phyloP scores from a whole-genome alignment of 2,888 invertebrate genomes.

The Hermaeophaga mercurialis region DNA sequence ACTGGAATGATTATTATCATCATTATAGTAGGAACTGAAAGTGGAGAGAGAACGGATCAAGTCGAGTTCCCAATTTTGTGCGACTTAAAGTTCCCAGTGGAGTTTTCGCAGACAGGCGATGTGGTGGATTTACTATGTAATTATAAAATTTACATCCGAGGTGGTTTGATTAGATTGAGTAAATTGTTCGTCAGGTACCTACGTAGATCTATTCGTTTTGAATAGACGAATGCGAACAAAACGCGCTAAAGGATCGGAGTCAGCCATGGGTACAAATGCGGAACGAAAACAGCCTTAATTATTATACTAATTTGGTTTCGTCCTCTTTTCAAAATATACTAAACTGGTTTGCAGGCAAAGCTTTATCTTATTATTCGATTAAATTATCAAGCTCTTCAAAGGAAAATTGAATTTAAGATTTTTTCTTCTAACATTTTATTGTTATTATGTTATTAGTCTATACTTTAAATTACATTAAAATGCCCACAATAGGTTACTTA shows the following conservation, averaged over 20 bases:
- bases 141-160: conserved; percentile 23
- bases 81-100: conserved; percentile 19
- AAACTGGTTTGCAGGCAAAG: no score
- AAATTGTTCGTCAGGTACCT: conserved; percentile 13
- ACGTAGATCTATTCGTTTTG: conserved; percentile 3
- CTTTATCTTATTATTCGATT: no score
- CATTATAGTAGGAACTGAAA: conserved; percentile 30
- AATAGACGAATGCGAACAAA: conserved; percentile 1
- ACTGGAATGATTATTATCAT: conserved; percentile 46
- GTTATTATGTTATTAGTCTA: no score
- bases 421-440: no score
- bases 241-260: conserved; percentile 1
- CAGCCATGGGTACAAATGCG: background rate
- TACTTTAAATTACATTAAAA: no score
- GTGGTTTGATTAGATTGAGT: conserved; percentile 19
- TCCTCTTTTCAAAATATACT: no score
- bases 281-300: conserved; percentile 1
- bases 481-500: no score
- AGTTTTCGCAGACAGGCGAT: conserved; percentile 12
- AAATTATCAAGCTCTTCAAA: no score
- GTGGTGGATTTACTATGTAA: conserved; percentile 17
- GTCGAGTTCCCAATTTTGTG: conserved; percentile 32
- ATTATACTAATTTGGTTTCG: no score
- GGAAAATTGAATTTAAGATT: no score
- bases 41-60: conserved; percentile 28